phyloP scores from a whole-genome alignment of 2,888 invertebrate species.

The Scrobipalpa costella region DNA sequence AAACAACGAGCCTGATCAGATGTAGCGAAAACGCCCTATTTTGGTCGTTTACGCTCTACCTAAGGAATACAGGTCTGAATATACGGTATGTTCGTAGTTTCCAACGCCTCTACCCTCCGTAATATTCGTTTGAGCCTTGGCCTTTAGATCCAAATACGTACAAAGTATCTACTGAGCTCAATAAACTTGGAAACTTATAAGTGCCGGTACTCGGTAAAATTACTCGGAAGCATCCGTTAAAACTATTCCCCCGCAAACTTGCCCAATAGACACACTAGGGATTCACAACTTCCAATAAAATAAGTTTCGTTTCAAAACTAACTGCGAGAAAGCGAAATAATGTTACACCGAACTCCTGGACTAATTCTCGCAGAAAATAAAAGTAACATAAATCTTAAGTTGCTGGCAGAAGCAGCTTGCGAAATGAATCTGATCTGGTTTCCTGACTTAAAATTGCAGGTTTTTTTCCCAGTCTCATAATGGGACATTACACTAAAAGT shows the following conservation, averaged over 20 bases:
- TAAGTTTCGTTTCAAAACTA: constrained; percentile 22
- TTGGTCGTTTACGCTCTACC: too few species aligned
- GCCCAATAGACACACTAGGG: constrained; percentile 22
- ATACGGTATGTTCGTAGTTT: too few species aligned
- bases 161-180: not conserved
- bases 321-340: constrained; percentile 12
- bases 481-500: too few species aligned
- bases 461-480: not conserved
- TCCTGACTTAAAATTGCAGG: not conserved
- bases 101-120: too few species aligned
- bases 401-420: not conserved
- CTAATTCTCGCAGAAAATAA: constrained; percentile 1
- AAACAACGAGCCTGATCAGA: too few species aligned
- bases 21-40: too few species aligned
- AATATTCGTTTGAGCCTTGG: too few species aligned
- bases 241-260: constrained; percentile 19
- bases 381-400: not conserved
- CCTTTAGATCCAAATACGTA: too few species aligned
- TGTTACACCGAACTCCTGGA: constrained; percentile 11
- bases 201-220: not conserved
- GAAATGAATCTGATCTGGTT: not conserved
- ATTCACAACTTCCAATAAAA: constrained; percentile 26
- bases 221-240: constrained; percentile 15
- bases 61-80: too few species aligned
- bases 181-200: constrained; percentile 10